phyloP scores from a whole-genome alignment of 2,888 invertebrate species.

The Agonopterix subpropinquella region DNA sequence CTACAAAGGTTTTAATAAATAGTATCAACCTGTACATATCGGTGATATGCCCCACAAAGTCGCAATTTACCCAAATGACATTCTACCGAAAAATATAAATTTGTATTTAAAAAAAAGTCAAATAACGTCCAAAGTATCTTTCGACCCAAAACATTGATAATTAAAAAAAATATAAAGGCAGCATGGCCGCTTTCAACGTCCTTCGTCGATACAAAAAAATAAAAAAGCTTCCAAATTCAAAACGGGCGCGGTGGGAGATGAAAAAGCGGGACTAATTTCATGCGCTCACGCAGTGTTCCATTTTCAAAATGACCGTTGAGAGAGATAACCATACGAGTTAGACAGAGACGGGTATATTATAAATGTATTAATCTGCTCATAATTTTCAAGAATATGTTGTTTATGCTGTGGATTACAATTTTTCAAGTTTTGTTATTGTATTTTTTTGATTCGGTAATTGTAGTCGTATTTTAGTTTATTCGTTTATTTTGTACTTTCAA shows the following conservation, averaged over 20 bases:
- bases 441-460: neutral
- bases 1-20: neutral
- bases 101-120: conserved; percentile 20
- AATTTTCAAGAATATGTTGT: conserved; percentile 63
- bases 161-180: conserved; percentile 49
- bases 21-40: conserved; percentile 17
- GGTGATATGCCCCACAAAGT: conserved; percentile 15
- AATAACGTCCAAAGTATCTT: conserved; percentile 23
- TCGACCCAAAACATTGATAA: conserved; percentile 39
- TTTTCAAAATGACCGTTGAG: conserved; percentile 55
- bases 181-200: conserved; percentile 58
- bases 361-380: conserved; percentile 70
- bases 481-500: neutral
- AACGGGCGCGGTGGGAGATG: conserved; percentile 61
- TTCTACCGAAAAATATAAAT: conserved; percentile 41
- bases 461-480: neutral
- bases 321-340: conserved; percentile 13
- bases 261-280: conserved; percentile 70
- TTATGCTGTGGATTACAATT: conserved; percentile 34
- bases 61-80: conserved; percentile 48
- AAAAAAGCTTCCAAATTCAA: conserved; percentile 58
- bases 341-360: conserved; percentile 37
- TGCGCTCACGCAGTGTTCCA: conserved; percentile 62
- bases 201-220: conserved; percentile 37
- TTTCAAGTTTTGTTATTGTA: conserved; percentile 12